These are phyloP conservation scores for Eulacestoma nigropectus DNA, from an alignment of 2,113 vertebrate species.

Conservation along the genomic window DNA sequence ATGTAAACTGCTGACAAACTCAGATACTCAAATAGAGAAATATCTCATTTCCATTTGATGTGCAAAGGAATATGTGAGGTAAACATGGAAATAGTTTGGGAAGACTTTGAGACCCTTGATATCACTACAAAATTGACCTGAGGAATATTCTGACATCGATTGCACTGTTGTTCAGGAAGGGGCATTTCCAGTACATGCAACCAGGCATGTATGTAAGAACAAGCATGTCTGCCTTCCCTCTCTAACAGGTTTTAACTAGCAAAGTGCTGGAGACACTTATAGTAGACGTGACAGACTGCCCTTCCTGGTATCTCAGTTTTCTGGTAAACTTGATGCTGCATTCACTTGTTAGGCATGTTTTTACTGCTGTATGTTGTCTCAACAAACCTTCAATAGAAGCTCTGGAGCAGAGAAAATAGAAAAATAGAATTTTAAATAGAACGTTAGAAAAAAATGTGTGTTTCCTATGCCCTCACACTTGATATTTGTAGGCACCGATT, in stretches of 20 bases:
- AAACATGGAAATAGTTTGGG: fast-evolving
- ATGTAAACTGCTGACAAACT: not conserved
- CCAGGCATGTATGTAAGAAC: fast-evolving
- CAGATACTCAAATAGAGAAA: not conserved
- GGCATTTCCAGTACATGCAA: not conserved
- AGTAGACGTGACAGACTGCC: not conserved
- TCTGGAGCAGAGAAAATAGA: not conserved
- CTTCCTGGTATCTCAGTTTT: not conserved
- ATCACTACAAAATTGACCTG: not conserved
- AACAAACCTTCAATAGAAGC: not conserved
- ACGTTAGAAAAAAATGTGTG: fast-evolving
- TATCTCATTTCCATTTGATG: not conserved
- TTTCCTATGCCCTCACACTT: not conserved
- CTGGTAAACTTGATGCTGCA: not conserved
- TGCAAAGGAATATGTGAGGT: not conserved
- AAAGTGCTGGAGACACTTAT: not conserved
- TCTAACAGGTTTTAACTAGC: not conserved
- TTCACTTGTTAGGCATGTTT: not conserved
- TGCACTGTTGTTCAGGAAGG: not conserved
- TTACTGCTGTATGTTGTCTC: not conserved
- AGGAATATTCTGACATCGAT: not conserved
- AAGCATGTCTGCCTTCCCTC: not conserved
- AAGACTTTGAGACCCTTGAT: not conserved
- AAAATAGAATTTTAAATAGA: not conserved
- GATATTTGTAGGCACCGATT: not conserved